Percentiles rank a stretch among this genome's conserved stretches.
phyloP scores from a whole-genome alignment of 1,140 invertebrate species.

The Lepidurus apus region DNA sequence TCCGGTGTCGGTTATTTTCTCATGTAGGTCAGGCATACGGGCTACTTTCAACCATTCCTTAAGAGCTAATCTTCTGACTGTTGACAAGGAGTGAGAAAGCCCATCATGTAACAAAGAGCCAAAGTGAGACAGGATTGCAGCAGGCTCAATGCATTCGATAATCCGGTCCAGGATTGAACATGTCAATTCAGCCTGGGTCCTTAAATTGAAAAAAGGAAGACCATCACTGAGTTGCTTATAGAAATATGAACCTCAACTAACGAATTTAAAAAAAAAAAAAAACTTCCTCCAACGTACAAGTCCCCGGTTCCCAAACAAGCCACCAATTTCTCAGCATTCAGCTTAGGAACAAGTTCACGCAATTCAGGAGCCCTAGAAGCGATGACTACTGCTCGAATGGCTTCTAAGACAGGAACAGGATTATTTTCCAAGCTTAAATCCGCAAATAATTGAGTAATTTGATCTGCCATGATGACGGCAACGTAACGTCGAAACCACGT shows the following conservation, averaged over 20 bases:
- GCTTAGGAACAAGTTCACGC: conserved; percentile 10
- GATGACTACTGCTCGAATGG: conserved; percentile 12
- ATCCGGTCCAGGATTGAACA: background rate
- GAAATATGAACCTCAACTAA: no score
- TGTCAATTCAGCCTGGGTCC: background rate
- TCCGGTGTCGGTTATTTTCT: background rate
- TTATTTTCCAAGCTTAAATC: conserved; percentile 8
- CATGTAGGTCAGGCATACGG: background rate
- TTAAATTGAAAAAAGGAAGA: background rate
- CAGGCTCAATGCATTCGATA: background rate
- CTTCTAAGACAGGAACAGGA: background rate
- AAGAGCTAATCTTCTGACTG: background rate
- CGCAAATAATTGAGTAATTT: background rate
- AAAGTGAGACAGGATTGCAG: background rate
- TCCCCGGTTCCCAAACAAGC: background rate
- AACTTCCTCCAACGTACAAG: background rate
- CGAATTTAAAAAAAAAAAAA: no score
- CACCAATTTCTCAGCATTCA: background rate
- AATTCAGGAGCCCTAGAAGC: background rate
- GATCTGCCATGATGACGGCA: background rate
- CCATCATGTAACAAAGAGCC: background rate
- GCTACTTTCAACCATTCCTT: background rate
- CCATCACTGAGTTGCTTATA: background rate
- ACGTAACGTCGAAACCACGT: background rate
- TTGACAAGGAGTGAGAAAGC: background rate